Evolutionary conservation across 2,888 invertebrate genomes (phyloP).

Genomic region (Meteorus colon): DNA sequence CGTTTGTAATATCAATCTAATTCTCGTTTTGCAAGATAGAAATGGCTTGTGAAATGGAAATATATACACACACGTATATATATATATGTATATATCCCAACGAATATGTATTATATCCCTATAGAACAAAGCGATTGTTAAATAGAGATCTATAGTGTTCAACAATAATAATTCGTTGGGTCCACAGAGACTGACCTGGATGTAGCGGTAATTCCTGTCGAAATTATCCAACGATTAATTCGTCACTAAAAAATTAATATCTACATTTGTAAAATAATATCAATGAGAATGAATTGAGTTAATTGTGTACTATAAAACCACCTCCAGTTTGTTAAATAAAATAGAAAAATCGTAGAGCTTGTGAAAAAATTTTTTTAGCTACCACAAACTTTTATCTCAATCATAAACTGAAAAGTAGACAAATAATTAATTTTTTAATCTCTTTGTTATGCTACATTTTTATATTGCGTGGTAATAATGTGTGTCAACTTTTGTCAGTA

Average conservation of each 20-base stretch:
- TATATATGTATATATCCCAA: neutral
- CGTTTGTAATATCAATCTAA: conserved; percentile 37
- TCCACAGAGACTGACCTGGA: conserved; percentile 16
- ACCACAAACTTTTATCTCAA: too few species aligned
- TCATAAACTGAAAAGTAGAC: too few species aligned
- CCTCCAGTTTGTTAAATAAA: too few species aligned
- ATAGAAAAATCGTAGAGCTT: too few species aligned
- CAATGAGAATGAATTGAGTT: too few species aligned
- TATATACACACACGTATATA: neutral
- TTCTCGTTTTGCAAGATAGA: conserved; percentile 11
- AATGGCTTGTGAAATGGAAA: neutral
- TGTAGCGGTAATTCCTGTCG: conserved; percentile 5
- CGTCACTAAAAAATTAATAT: neutral
- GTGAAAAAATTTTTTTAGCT: too few species aligned
- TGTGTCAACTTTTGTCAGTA: too few species aligned
- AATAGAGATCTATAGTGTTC: conserved; percentile 9
- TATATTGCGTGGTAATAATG: too few species aligned
- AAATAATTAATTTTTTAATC: too few species aligned
- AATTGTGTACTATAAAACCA: too few species aligned
- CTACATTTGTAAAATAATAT: neutral
- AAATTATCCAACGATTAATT: conserved; percentile 23
- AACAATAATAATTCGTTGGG: conserved; percentile 34
- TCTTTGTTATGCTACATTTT: too few species aligned
- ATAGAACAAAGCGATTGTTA: neutral
- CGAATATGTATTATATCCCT: too few species aligned